Evolutionary conservation across 2,888 invertebrate species (phyloP).

Genomic region (Rambutsinella grinnellia): DNA sequence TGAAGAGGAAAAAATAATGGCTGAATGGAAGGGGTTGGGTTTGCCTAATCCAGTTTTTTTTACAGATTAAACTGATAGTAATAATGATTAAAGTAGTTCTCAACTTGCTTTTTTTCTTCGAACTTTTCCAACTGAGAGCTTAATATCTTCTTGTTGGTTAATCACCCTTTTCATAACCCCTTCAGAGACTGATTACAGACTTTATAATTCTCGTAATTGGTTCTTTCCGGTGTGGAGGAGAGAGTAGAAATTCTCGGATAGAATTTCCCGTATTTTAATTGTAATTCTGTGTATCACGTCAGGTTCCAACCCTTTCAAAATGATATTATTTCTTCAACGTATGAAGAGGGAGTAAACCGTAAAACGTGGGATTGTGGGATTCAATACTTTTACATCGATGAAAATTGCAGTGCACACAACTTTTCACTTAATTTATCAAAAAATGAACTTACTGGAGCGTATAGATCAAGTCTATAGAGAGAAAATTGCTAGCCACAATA

Average conservation of each 20-base stretch:
- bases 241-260: background rate
- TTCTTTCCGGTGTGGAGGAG: constrained; percentile 18
- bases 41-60: background rate
- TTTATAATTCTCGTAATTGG: constrained; percentile 20
- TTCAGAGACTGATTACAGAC: constrained; percentile 16
- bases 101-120: background rate
- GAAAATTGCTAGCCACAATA: background rate
- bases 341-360: background rate
- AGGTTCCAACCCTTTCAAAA: background rate
- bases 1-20: background rate
- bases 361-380: background rate
- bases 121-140: background rate
- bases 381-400: background rate
- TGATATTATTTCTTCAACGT: background rate
- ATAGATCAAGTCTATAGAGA: background rate
- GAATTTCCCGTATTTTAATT: background rate
- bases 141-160: background rate
- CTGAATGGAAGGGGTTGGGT: background rate
- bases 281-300: constrained; percentile 10
- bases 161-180: constrained; percentile 8
- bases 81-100: background rate
- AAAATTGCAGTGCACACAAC: constrained; percentile 15
- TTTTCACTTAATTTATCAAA: constrained; percentile 28
- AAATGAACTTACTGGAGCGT: constrained; percentile 13
- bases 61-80: background rate